Evolutionary conservation across 2,113 vertebrate species (phyloP).

Genomic region (Heterocephalus glaber): DNA sequence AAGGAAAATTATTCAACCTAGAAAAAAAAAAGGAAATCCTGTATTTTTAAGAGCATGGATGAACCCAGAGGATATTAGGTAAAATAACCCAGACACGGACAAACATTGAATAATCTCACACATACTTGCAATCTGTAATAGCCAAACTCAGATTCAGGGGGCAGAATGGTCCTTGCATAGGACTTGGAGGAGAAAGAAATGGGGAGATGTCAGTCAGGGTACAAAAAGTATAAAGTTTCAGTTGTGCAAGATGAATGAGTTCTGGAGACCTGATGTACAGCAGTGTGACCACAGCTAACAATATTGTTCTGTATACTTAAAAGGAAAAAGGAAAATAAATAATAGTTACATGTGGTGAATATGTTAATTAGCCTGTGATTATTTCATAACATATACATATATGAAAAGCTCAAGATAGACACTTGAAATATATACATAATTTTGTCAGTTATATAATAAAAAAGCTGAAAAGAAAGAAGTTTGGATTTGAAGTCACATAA

Average conservation of each 20-base stretch:
- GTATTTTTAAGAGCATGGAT: not conserved
- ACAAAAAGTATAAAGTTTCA: not conserved
- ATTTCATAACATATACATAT: not conserved
- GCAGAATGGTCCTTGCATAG: not conserved
- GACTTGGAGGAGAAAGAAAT: not conserved
- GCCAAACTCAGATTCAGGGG: not conserved
- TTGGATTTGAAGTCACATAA: not conserved
- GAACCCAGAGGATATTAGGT: not conserved
- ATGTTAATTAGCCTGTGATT: not conserved
- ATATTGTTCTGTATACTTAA: not conserved
- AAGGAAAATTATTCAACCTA: not conserved
- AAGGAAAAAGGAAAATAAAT: not conserved
- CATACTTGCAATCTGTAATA: not conserved
- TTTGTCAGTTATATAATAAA: not conserved
- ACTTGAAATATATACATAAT: not conserved
- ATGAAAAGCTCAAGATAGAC: not conserved
- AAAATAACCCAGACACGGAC: not conserved
- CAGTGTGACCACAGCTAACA: not conserved
- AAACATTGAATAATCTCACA: not conserved
- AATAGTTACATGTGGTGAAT: not conserved
- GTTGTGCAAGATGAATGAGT: not conserved
- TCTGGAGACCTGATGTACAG: not conserved
- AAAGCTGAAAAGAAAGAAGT: not conserved
- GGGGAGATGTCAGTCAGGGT: not conserved
- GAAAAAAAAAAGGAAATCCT: not conserved